These are phyloP conservation scores for Sciurus carolinensis DNA, from an alignment of 2,797 vertebrate genomes.

Conservation along the genomic window DNA sequence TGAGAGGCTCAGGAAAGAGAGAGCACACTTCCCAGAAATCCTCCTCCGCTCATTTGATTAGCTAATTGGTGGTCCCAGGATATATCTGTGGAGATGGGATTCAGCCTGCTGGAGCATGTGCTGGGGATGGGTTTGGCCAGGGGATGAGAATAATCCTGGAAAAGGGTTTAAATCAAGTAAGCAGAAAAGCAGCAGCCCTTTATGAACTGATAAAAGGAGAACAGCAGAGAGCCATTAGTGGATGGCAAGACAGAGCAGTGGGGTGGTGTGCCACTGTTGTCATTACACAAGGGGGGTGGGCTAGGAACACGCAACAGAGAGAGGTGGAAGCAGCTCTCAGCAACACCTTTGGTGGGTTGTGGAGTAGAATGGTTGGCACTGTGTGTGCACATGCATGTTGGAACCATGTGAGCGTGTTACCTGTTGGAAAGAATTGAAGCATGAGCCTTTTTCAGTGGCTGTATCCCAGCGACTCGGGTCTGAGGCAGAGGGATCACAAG, in stretches of 20 bases:
- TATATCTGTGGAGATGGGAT: rapidly evolving
- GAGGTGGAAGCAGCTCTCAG: background rate
- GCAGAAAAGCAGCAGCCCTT: background rate
- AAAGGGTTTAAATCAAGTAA: background rate
- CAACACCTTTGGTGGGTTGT: background rate
- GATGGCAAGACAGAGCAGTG: rapidly evolving
- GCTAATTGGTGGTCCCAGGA: background rate
- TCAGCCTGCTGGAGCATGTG: background rate
- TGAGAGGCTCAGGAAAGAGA: rapidly evolving
- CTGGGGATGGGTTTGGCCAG: background rate
- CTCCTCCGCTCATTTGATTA: too few species aligned
- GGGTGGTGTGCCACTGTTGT: rapidly evolving
- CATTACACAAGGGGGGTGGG: rapidly evolving
- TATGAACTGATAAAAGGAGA: background rate
- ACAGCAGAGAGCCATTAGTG: rapidly evolving
- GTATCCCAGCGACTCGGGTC: too few species aligned
- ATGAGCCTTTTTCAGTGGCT: too few species aligned
- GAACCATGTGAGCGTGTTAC: background rate
- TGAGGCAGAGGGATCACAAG: too few species aligned
- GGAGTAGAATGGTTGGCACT: rapidly evolving
- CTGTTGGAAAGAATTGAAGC: background rate
- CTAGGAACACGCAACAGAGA: rapidly evolving
- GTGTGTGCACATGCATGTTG: rapidly evolving
- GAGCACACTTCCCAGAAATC: background rate
- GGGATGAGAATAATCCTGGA: background rate